phyloP scores from a whole-genome alignment of 1,140 invertebrate genomes.

The Drosophila oshimai region DNA sequence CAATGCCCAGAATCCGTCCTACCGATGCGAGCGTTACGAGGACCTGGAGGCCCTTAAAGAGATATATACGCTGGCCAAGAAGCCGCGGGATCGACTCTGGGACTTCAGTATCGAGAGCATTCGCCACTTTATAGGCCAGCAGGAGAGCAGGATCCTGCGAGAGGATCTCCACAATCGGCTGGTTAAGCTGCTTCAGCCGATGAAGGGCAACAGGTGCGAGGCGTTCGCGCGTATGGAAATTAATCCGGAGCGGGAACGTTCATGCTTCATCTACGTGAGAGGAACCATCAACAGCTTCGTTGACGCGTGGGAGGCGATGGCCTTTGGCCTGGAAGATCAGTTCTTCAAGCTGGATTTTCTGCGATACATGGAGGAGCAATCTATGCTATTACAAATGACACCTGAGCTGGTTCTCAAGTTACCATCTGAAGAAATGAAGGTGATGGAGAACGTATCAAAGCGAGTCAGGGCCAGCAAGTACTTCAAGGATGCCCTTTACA shows the following conservation, averaged over 20 bases:
- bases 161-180: slow-evolving; percentile 33
- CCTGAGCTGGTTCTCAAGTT: background rate
- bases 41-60: slow-evolving; percentile 63
- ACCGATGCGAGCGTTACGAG: slow-evolving; percentile 50
- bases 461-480: slow-evolving; percentile 33
- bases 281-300: slow-evolving; percentile 47
- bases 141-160: slow-evolving; percentile 12
- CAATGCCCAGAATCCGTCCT: slow-evolving; percentile 42
- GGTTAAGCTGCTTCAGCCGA: slow-evolving; percentile 7
- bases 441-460: slow-evolving; percentile 1
- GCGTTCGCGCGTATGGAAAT: background rate
- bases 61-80: slow-evolving; percentile 52
- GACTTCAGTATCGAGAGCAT: slow-evolving; percentile 42
- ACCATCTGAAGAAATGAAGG: background rate
- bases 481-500: slow-evolving; percentile 58
- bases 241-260: slow-evolving; percentile 28
- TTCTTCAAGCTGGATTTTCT: slow-evolving; percentile 45
- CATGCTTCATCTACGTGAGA: slow-evolving; percentile 58
- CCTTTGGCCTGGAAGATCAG: slow-evolving; percentile 25
- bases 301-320: slow-evolving; percentile 60
- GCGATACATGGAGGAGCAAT: background rate
- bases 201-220: slow-evolving; percentile 22
- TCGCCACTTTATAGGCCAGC: slow-evolving; percentile 31
- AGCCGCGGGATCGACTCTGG: slow-evolving; percentile 64
- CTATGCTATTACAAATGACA: background rate